phyloP scores from a whole-genome alignment of 2,888 invertebrate species.

The Allolobophora icterica region DNA sequence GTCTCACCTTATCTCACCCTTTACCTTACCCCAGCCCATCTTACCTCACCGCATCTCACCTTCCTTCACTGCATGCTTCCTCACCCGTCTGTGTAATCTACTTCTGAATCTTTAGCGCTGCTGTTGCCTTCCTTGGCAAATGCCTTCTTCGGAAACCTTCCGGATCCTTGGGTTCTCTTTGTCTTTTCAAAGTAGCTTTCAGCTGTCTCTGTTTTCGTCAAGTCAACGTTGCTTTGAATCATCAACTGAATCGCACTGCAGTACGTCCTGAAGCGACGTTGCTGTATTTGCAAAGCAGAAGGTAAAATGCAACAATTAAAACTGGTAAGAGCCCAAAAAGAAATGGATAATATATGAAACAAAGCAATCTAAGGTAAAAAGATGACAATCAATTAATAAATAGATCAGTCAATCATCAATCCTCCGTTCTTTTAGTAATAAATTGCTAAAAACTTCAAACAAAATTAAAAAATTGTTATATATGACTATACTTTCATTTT shows the following conservation, averaged over 20 bases:
- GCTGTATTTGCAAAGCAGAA: neutral
- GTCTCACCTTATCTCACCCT: no score
- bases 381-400: neutral
- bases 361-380: neutral
- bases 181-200: neutral
- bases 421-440: neutral
- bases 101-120: neutral
- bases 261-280: neutral
- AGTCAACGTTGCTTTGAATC: neutral
- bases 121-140: neutral
- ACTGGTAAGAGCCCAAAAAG: neutral
- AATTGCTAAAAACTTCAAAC: neutral
- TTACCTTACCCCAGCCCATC: no score
- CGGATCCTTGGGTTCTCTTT: neutral
- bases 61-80: neutral
- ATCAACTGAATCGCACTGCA: neutral
- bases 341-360: neutral
- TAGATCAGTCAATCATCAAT: neutral
- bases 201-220: neutral
- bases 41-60: no score
- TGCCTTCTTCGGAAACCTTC: neutral
- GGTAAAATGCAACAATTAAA: neutral
- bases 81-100: neutral
- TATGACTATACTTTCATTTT: no score
- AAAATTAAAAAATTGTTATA: neutral